Conservation (phyloP, 2,797 vertebrate genomes). For the Myoxocephalus aenaeus region DNA sequence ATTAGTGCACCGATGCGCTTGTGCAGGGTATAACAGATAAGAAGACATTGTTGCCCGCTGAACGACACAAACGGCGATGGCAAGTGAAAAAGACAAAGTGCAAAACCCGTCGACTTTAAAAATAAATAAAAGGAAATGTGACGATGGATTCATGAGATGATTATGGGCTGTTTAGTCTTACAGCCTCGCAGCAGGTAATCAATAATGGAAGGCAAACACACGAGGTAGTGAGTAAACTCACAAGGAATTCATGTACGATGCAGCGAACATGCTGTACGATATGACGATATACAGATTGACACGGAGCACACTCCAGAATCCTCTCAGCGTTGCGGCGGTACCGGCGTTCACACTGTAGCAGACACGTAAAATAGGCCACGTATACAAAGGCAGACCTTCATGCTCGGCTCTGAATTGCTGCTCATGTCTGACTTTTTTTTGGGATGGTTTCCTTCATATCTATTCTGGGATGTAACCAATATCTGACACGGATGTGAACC, state of each 20-base stretch:
- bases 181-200: slow-evolving; percentile 39
- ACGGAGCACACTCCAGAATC: slow-evolving; percentile 12
- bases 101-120: slow-evolving; percentile 6
- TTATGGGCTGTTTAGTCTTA: slow-evolving; percentile 16
- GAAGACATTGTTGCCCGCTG: slow-evolving; percentile 57
- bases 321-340: background rate
- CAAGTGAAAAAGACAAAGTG: slow-evolving; percentile 10
- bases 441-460: slow-evolving; percentile 41
- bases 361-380: slow-evolving; percentile 31
- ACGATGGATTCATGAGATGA: slow-evolving; percentile 29
- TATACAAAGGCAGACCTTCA: slow-evolving; percentile 20
- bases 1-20: slow-evolving; percentile 73
- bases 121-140: slow-evolving; percentile 8
- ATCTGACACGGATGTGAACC: slow-evolving; percentile 54
- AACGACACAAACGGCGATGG: slow-evolving; percentile 17
- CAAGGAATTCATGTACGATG: slow-evolving; percentile 16
- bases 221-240: slow-evolving; percentile 6
- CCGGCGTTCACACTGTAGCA: background rate
- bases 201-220: slow-evolving; percentile 54
- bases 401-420: slow-evolving; percentile 13
- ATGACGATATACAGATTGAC: slow-evolving; percentile 21
- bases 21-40: slow-evolving; percentile 77
- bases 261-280: background rate
- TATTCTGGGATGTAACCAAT: slow-evolving; percentile 60
- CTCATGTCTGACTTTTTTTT: slow-evolving; percentile 33